Percentiles rank a stretch among this genome's conserved stretches.
Conservation (phyloP, 2,113 vertebrate genomes). For the Cyrtonyx montezumae region DNA sequence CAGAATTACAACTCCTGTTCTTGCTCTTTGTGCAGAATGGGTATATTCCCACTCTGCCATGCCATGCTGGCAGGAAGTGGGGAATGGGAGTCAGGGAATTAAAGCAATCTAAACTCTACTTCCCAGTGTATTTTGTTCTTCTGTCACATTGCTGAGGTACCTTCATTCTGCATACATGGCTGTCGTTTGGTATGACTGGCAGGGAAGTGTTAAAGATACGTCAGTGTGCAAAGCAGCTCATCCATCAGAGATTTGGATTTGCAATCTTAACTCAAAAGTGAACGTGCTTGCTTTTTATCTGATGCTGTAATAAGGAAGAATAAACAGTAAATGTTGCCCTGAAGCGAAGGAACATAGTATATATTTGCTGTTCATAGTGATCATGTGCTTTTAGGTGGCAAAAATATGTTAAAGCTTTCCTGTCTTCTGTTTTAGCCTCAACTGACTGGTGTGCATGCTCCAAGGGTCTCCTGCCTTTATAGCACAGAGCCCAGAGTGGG, state of each 20-base stretch:
- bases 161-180: neutral
- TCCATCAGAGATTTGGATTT: neutral
- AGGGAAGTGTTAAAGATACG: neutral
- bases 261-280: neutral
- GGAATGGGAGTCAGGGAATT: neutral
- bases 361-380: neutral
- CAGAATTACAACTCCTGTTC: neutral
- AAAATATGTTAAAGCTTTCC: neutral
- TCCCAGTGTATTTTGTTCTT: neutral
- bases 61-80: neutral
- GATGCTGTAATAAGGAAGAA: neutral
- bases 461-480: neutral
- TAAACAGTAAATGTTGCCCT: neutral
- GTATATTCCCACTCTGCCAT: neutral
- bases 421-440: neutral
- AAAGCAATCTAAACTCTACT: neutral
- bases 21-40: neutral
- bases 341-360: rapidly evolving
- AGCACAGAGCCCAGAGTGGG: neutral
- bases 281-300: neutral
- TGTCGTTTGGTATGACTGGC: neutral
- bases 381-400: neutral
- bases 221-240: neutral
- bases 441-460: neutral
- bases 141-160: neutral